Percentiles rank a stretch among this genome's conserved stretches.
Conservation (phyloP, 2,113 vertebrate genomes). For the Ia io region DNA sequence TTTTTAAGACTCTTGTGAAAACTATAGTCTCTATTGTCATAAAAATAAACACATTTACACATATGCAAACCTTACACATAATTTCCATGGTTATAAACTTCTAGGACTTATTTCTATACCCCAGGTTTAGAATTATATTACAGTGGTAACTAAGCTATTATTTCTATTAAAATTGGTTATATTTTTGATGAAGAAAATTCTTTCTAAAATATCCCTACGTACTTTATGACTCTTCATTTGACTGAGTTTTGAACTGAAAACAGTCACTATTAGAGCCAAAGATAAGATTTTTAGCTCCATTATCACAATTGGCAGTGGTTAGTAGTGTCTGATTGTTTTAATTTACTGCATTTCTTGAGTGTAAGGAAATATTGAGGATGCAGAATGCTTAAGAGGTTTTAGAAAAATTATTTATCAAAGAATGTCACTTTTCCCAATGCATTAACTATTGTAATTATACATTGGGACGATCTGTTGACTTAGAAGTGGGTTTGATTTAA, state of each 20-base stretch:
- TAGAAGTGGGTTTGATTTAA: slow-evolving; percentile 70
- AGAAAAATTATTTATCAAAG: slow-evolving; percentile 58
- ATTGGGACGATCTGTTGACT: slow-evolving; percentile 64
- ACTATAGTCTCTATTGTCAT: neutral
- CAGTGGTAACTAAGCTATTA: neutral
- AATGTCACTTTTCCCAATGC: slow-evolving; percentile 34
- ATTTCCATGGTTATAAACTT: slow-evolving; percentile 20
- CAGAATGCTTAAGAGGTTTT: slow-evolving; percentile 57
- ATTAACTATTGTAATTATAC: slow-evolving; percentile 66
- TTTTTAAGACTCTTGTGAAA: neutral
- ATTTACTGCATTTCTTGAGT: slow-evolving; percentile 52
- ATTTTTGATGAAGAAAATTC: slow-evolving; percentile 30
- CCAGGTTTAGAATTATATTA: neutral
- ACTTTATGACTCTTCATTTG: slow-evolving; percentile 7
- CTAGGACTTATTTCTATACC: neutral
- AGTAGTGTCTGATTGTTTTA: slow-evolving; percentile 53
- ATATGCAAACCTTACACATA: neutral
- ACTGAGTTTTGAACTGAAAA: slow-evolving; percentile 37
- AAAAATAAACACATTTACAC: neutral
- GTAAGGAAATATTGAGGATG: slow-evolving; percentile 50
- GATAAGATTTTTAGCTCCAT: slow-evolving; percentile 46
- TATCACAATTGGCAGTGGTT: slow-evolving; percentile 52
- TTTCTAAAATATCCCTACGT: neutral
- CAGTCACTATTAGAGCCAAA: neutral
- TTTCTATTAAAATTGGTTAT: neutral